A percentile compares a stretch with the other conserved stretches of the same genome.
Evolutionary conservation across 2,888 invertebrate species (phyloP).

Genomic region (Adineta ricciae): DNA sequence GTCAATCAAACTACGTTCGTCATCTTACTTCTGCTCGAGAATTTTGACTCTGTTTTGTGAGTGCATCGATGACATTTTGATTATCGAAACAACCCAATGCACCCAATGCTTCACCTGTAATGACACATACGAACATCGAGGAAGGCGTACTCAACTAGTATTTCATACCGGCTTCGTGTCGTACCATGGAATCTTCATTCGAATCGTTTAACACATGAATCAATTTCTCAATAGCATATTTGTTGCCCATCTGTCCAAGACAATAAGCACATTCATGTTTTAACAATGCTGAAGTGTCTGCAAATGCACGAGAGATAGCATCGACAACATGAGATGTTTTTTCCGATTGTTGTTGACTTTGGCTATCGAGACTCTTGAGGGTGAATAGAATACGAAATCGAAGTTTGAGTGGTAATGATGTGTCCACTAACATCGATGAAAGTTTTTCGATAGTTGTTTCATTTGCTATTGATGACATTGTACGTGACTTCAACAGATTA

Average conservation of each 20-base stretch:
- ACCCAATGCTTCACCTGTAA: conserved; percentile 82
- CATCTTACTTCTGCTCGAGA: conserved; percentile 42
- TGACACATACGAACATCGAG: too few relatives aligned
- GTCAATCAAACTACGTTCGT: too few relatives aligned
- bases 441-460: conserved; percentile 15
- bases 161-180: conserved; percentile 82
- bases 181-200: conserved; percentile 81
- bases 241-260: conserved; percentile 90
- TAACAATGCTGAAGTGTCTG: conserved; percentile 72
- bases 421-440: conserved; percentile 30
- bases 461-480: not conserved
- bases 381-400: conserved; percentile 89
- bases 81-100: conserved; percentile 67
- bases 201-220: conserved; percentile 65
- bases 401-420: conserved; percentile 29
- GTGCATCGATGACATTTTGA: conserved; percentile 64
- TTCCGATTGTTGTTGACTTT: not conserved
- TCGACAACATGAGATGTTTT: conserved; percentile 57
- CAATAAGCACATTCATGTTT: conserved; percentile 96
- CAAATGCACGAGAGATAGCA: conserved; percentile 69
- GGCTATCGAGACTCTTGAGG: conserved; percentile 59
- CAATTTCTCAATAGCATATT: conserved; percentile 65
- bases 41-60: conserved; percentile 27
- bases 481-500: not conserved
- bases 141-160: too few relatives aligned